phyloP scores from a whole-genome alignment of 2,888 invertebrate genomes.

The Brachylomia viminalis region DNA sequence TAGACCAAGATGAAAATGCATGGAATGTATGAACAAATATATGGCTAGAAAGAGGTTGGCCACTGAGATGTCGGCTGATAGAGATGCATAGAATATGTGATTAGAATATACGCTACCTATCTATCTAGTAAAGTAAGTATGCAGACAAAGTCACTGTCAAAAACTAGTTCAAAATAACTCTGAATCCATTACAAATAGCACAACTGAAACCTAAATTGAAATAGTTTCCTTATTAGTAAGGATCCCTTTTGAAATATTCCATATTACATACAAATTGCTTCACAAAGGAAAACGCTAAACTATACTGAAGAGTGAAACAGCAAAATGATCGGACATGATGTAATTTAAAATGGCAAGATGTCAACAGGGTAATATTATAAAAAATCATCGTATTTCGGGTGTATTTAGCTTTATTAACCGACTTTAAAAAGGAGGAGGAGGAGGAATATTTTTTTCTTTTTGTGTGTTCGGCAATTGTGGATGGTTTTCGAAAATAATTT shows the following conservation, averaged over 20 bases:
- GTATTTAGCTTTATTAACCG: background rate
- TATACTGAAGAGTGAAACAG: background rate
- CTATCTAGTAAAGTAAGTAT: too few relatives aligned
- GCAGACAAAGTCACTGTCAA: too few relatives aligned
- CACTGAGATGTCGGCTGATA: too few relatives aligned
- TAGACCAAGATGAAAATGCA: too few relatives aligned
- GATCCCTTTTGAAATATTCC: background rate
- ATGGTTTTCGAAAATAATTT: too few relatives aligned
- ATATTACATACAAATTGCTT: background rate
- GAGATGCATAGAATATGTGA: too few relatives aligned
- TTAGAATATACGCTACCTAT: too few relatives aligned
- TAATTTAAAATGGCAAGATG: background rate
- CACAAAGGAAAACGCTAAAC: background rate
- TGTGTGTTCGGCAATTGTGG: accelerated
- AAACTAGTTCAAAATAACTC: too few relatives aligned
- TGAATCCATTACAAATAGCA: background rate
- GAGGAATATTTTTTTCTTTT: too few relatives aligned
- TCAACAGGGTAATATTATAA: background rate
- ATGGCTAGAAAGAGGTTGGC: too few relatives aligned
- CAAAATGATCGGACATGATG: background rate
- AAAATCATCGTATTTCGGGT: background rate
- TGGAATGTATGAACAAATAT: too few relatives aligned
- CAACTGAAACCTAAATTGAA: background rate
- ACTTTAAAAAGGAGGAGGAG: too few relatives aligned
- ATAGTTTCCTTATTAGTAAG: background rate